Evolutionary conservation across 64 coral and sea anemone genomes (phyloP).

Genomic region (Exaiptasia diaphana): DNA sequence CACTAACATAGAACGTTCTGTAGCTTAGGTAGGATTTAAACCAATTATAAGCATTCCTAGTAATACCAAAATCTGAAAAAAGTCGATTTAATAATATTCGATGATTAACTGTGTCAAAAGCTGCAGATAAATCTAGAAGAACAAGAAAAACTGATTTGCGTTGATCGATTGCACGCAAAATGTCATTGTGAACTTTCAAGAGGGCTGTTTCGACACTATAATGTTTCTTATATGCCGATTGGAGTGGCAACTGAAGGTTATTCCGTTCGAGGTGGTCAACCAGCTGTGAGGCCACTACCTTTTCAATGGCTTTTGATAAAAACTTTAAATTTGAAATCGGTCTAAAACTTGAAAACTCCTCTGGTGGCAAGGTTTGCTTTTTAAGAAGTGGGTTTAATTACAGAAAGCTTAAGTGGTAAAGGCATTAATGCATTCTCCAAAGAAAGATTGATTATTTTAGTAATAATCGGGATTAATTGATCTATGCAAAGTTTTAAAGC

Average conservation of each 20-base stretch:
- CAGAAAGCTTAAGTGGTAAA: slow-evolving; percentile 28
- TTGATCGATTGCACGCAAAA: neutral
- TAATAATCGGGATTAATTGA: slow-evolving; percentile 30
- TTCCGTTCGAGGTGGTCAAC: neutral
- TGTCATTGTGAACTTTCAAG: neutral
- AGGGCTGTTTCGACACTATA: neutral
- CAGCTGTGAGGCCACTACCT: slow-evolving; percentile 7
- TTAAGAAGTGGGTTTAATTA: slow-evolving; percentile 26
- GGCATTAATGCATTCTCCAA: slow-evolving; percentile 21
- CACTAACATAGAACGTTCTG: neutral
- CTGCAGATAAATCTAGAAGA: neutral
- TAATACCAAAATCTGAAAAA: neutral
- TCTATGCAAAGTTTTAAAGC: slow-evolving; percentile 17
- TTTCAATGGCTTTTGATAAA: slow-evolving; percentile 35
- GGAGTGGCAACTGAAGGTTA: neutral
- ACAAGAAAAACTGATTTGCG: neutral
- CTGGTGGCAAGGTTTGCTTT: slow-evolving; percentile 1
- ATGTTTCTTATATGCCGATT: slow-evolving; percentile 1
- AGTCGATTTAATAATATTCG: neutral
- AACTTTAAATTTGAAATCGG: slow-evolving; percentile 47
- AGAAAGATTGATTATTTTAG: slow-evolving; percentile 35
- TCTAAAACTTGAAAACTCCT: slow-evolving; percentile 5
- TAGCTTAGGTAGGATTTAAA: slow-evolving; percentile 24
- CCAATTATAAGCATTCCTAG: neutral
- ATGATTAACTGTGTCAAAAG: slow-evolving; percentile 5